phyloP scores from a whole-genome alignment of 2,888 invertebrate species.

The Pyrrhosoma nymphula region DNA sequence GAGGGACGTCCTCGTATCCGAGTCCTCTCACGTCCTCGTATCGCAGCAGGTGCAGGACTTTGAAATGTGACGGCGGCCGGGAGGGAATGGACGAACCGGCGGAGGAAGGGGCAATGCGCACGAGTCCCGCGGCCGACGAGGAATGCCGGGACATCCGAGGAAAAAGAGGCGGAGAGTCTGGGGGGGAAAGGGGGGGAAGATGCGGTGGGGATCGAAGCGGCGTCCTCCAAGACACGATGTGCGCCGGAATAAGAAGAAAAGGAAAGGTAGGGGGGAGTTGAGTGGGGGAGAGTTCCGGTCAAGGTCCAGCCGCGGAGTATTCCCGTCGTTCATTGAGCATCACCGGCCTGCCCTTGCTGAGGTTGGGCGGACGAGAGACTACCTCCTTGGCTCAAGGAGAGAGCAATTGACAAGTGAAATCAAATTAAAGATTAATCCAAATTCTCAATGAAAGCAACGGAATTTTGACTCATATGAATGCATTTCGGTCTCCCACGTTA shows the following conservation, averaged over 20 bases:
- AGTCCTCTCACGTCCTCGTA: slow-evolving; percentile 23
- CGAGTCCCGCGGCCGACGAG: neutral
- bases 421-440: too few relatives aligned
- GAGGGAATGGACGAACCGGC: neutral
- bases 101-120: neutral
- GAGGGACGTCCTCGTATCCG: neutral
- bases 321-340: neutral
- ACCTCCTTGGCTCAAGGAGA: neutral
- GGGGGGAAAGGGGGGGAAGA: neutral
- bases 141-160: neutral
- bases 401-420: too few relatives aligned
- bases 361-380: neutral
- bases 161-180: neutral
- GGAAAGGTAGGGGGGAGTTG: neutral
- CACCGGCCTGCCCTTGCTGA: neutral
- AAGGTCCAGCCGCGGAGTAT: neutral
- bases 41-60: slow-evolving; percentile 57
- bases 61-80: slow-evolving; percentile 24
- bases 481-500: too few relatives aligned
- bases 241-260: neutral
- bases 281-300: neutral
- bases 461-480: too few relatives aligned
- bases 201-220: neutral
- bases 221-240: neutral
- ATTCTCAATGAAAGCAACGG: too few relatives aligned